Evolutionary conservation across 2,888 invertebrate genomes (phyloP), one percentile per base, ranked within the genome.

Genomic region (Ferdinandea cuprea): DNA sequence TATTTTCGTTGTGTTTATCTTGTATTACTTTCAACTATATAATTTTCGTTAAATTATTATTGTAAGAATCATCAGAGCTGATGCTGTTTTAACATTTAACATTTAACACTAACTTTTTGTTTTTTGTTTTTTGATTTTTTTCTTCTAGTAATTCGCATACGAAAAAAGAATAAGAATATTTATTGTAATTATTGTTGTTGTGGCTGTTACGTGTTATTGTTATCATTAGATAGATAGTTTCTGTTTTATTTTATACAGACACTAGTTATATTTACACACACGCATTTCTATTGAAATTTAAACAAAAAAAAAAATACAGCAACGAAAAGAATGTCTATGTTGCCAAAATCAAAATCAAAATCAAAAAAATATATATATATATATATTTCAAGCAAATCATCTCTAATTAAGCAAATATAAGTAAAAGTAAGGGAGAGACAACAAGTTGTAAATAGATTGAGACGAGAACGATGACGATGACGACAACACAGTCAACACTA

Each of bases 11-110:
- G 89, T 89, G 54, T 87, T 88, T 73, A 86, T 90, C 77, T 72
- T 90, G 13, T 89, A 90, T 87, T 90, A 90, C 86, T 89, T 90
- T 86, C 90, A 90, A 80, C 83, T 89, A 76, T 90, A 90, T 85
- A 89, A 89, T 83, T 89, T 90, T 86, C 90, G 88, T 86, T 89
- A 87, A 48, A 86, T 35, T 63, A 58, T 35, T 52, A 11, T n/a
- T n/a, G n/a, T 69, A 69, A 76, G 76, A 52, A 58, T 52, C 42
- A 69, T 76, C 63, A 63, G 78, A 78, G 72, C 78, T 78, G 59
- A 65, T 65, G 78, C 78, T 78, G 80, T 80, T 80, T 76, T 68
- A 74, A 74, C 40, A 61, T 61, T 56, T 11, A n/a, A 48, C 11
- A 48, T 8, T 25, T 6, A 19, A 61, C n/a, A n/a, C n/a, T n/a